phyloP scores from a whole-genome alignment of 2,113 vertebrate genomes.

The Ageneiosus marmoratus region DNA sequence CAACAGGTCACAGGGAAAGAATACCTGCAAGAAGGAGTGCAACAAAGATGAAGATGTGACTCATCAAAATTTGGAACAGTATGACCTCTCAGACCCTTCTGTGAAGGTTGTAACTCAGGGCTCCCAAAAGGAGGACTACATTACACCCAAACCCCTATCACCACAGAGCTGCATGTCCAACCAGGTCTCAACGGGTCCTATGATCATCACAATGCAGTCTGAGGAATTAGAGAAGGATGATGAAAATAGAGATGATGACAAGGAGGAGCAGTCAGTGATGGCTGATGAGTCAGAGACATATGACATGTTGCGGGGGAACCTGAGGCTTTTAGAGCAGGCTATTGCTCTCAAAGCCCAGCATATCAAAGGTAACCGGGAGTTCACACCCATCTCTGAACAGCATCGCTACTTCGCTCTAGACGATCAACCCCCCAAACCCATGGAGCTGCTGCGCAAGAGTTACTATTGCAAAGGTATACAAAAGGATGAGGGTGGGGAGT shows the following conservation, averaged over 20 bases:
- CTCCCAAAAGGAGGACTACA: constrained; percentile 58
- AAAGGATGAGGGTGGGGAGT: too few species aligned
- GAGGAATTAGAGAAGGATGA: constrained; percentile 84
- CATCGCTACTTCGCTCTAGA: constrained; percentile 82
- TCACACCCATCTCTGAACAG: constrained; percentile 76
- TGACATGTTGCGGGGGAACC: constrained; percentile 91
- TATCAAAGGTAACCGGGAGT: constrained; percentile 83
- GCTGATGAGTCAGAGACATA: constrained; percentile 94
- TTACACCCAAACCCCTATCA: constrained; percentile 59
- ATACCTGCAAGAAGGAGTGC: constrained; percentile 63
- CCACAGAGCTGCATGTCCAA: constrained; percentile 61
- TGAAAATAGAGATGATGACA: constrained; percentile 73
- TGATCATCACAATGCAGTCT: constrained; percentile 84
- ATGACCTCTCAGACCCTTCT: neutral
- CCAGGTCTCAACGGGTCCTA: constrained; percentile 72
- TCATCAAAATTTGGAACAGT: constrained; percentile 15
- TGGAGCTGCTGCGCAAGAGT: constrained; percentile 85
- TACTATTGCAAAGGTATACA: constrained; percentile 87
- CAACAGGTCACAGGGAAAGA: constrained; percentile 59
- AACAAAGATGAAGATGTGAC: constrained; percentile 63
- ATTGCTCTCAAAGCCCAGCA: constrained; percentile 96
- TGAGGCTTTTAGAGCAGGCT: constrained; percentile 95
- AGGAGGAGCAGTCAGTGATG: constrained; percentile 80
- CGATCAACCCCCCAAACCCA: constrained; percentile 79
- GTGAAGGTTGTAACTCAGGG: constrained; percentile 71